Conservation (phyloP, 2,113 vertebrate genomes). For the Lophius piscatorius region DNA sequence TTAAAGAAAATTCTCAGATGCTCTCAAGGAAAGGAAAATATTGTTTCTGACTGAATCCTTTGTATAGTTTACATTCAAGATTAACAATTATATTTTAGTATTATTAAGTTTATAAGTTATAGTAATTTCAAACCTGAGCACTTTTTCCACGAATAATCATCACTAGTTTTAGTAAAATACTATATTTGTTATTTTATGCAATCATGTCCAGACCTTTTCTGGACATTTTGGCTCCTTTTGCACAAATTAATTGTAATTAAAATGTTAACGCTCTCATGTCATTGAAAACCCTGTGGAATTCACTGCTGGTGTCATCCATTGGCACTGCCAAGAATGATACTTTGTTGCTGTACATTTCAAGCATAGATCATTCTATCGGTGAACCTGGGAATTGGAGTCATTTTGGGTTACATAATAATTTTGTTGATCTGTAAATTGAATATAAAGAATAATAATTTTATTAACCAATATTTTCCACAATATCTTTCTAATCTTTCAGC, state of each 20-base stretch:
- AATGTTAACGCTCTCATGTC: not conserved
- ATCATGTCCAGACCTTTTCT: no score
- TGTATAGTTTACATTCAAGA: slow-evolving; percentile 9
- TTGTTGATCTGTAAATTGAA: no score
- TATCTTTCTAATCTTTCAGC: no score
- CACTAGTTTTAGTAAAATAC: no score
- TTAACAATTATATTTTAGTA: slow-evolving; percentile 26
- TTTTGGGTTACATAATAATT: not conserved
- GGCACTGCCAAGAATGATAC: not conserved
- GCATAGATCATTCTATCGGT: not conserved
- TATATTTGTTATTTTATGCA: no score
- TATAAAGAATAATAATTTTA: no score
- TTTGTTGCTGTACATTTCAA: not conserved
- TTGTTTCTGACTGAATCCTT: not conserved
- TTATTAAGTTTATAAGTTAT: not conserved
- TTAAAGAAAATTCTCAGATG: not conserved
- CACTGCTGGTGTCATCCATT: no score
- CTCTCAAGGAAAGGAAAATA: not conserved
- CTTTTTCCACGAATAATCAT: not conserved
- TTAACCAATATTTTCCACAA: no score
- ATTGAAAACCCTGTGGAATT: not conserved
- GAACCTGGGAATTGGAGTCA: not conserved
- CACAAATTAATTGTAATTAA: not conserved
- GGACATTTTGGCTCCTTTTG: not conserved
- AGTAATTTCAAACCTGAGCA: slow-evolving; percentile 3